These are phyloP conservation scores for Anoplopoma fimbria DNA, from an alignment of 2,113 vertebrate species.

Conservation along the genomic window DNA sequence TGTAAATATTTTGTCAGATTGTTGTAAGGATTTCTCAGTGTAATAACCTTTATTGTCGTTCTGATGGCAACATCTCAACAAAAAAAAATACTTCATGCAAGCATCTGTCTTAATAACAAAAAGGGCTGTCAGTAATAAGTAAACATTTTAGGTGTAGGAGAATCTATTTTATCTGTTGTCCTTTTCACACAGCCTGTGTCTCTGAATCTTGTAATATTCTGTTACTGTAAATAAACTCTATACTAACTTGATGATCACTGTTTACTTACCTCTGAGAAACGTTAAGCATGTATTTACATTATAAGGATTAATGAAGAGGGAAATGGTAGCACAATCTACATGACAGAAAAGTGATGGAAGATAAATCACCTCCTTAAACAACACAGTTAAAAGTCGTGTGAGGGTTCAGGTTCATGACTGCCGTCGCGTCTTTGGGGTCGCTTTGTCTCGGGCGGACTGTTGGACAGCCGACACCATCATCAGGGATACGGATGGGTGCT, in stretches of 20 bases:
- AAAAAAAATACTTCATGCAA: neutral
- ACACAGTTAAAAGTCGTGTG: neutral
- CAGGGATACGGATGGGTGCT: too few relatives aligned
- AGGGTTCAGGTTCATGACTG: neutral
- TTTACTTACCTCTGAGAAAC: neutral
- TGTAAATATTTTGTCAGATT: slow-evolving; percentile 12
- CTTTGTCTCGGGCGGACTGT: too few relatives aligned
- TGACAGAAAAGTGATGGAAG: neutral
- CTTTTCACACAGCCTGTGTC: neutral
- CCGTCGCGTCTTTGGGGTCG: too few relatives aligned
- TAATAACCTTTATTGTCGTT: neutral
- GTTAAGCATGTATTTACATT: neutral
- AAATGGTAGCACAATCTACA: neutral
- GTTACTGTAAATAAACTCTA: slow-evolving; percentile 52
- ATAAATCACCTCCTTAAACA: neutral
- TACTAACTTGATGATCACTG: slow-evolving; percentile 12
- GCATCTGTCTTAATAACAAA: neutral
- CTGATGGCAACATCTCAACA: neutral
- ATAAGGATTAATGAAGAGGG: neutral
- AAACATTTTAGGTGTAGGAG: neutral
- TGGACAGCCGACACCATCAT: too few relatives aligned
- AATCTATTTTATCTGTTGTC: neutral
- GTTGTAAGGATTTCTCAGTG: neutral
- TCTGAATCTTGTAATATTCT: slow-evolving; percentile 14
- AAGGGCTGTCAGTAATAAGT: neutral